These are phyloP conservation scores for Odontesthes bonariensis DNA, from an alignment of 2,113 vertebrate species.

Conservation along the genomic window DNA sequence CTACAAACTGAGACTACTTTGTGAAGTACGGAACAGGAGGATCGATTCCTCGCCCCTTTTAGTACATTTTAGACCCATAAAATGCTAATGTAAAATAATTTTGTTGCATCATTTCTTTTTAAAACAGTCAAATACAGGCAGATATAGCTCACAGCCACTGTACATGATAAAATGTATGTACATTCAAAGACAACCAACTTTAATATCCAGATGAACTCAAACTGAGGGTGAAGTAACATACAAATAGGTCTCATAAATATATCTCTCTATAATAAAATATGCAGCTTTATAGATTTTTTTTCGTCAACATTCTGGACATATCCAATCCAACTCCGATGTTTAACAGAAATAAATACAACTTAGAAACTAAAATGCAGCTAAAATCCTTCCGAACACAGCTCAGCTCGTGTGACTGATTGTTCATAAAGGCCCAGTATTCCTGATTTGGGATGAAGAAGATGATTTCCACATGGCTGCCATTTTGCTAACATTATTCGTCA, in stretches of 20 bases:
- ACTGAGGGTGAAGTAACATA: conserved; percentile 44
- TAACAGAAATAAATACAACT: conserved; percentile 66
- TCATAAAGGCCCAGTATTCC: conserved; percentile 33
- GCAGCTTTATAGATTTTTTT: conserved; percentile 59
- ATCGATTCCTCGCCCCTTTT: conserved; percentile 11
- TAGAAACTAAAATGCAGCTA: conserved; percentile 56
- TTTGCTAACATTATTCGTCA: conserved; percentile 47
- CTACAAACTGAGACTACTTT: conserved; percentile 40
- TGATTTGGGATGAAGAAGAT: conserved; percentile 26
- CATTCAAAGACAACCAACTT: conserved; percentile 49
- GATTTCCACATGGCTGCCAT: conserved; percentile 76
- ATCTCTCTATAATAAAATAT: conserved; percentile 77
- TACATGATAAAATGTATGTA: conserved; percentile 70
- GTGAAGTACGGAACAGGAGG: conserved; percentile 13
- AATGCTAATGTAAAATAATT: conserved; percentile 74
- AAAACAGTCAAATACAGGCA: conserved; percentile 69
- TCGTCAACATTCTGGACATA: conserved; percentile 32
- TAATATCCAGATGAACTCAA: conserved; percentile 36
- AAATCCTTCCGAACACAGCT: conserved; percentile 35
- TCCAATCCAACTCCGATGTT: conserved; percentile 35
- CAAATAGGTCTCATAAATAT: conserved; percentile 72
- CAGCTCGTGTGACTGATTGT: conserved; percentile 13
- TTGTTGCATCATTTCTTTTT: conserved; percentile 53
- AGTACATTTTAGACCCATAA: conserved; percentile 49
- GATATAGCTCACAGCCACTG: conserved; percentile 55